Percentiles rank a stretch among this genome's conserved stretches.
phyloP scores from a whole-genome alignment of 2,888 invertebrate species.

The Drosophila meridiana region DNA sequence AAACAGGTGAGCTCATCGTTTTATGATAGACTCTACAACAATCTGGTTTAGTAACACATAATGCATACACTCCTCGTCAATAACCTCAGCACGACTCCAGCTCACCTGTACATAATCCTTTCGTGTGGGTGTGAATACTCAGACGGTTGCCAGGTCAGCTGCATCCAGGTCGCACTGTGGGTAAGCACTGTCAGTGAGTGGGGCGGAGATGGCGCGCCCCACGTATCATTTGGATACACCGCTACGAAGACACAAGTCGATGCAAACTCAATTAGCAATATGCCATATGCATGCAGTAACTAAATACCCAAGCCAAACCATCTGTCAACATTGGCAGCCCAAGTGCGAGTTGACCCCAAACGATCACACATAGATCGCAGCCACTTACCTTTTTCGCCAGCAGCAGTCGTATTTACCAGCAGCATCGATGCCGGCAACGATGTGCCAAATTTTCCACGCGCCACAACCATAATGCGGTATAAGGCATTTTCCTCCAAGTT shows the following conservation, averaged over 20 bases:
- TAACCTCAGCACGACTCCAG: not conserved
- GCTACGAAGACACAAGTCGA: slow-evolving; percentile 19
- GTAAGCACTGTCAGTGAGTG: slow-evolving; percentile 91
- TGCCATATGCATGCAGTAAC: not conserved
- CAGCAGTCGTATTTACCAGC: slow-evolving; percentile 88
- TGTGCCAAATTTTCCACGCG: slow-evolving; percentile 91
- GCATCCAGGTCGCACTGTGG: slow-evolving; percentile 93
- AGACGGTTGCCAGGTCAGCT: slow-evolving; percentile 94
- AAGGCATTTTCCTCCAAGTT: slow-evolving; percentile 89
- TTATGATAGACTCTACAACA: slow-evolving; percentile 89
- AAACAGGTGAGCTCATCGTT: slow-evolving; percentile 87
- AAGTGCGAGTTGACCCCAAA: slow-evolving; percentile 37
- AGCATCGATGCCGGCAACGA: slow-evolving; percentile 93
- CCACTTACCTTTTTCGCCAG: slow-evolving; percentile 71
- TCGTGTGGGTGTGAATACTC: slow-evolving; percentile 93
- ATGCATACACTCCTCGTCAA: not conserved
- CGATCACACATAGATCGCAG: slow-evolving; percentile 7
- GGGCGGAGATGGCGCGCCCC: slow-evolving; percentile 92
- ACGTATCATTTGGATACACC: slow-evolving; percentile 51
- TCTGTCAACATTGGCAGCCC: slow-evolving; percentile 37
- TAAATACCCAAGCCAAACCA: not conserved
- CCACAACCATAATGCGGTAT: slow-evolving; percentile 93
- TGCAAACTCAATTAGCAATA: not conserved
- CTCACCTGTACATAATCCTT: slow-evolving; percentile 90
- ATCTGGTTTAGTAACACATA: slow-evolving; percentile 7